A percentile compares a stretch with the other conserved stretches of the same genome.
Evolutionary conservation across 2,797 vertebrate genomes (phyloP).

Genomic region (Synanceia verrucosa): DNA sequence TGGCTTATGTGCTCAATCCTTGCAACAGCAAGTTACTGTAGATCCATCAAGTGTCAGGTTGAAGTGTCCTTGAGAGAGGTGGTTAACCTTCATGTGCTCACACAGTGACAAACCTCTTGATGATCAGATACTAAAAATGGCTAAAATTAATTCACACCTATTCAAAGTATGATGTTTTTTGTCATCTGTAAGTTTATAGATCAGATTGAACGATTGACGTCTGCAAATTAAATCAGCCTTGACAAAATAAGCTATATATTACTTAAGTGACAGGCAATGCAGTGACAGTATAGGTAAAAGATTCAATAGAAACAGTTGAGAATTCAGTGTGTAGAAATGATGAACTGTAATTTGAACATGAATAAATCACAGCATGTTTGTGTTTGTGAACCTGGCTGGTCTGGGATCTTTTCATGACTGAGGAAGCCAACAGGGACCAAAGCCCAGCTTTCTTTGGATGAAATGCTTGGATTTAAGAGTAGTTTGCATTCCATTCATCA

Average conservation of each 20-base stretch:
- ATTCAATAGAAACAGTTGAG: neutral
- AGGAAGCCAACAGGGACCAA: neutral
- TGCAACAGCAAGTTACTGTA: neutral
- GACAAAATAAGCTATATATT: neutral
- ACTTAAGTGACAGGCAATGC: neutral
- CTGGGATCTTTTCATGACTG: neutral
- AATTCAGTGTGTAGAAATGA: neutral
- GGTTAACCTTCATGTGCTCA: constrained; percentile 17
- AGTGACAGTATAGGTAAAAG: neutral
- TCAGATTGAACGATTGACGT: neutral
- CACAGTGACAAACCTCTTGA: constrained; percentile 9
- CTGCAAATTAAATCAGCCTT: neutral
- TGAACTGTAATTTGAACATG: neutral
- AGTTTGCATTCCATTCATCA: neutral
- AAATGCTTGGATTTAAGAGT: neutral
- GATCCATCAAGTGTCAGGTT: constrained; percentile 16
- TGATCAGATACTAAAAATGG: constrained; percentile 2
- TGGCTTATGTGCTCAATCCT: neutral
- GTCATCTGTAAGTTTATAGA: neutral
- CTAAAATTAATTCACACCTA: constrained; percentile 10
- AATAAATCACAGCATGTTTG: neutral
- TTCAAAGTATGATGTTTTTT: neutral
- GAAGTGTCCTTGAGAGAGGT: constrained; percentile 22
- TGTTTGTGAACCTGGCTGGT: neutral
- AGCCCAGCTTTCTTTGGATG: constrained; percentile 1